Base-by-base conservation (phyloP, 2,888 invertebrate species). In the Cerastis leucographa region DNA sequence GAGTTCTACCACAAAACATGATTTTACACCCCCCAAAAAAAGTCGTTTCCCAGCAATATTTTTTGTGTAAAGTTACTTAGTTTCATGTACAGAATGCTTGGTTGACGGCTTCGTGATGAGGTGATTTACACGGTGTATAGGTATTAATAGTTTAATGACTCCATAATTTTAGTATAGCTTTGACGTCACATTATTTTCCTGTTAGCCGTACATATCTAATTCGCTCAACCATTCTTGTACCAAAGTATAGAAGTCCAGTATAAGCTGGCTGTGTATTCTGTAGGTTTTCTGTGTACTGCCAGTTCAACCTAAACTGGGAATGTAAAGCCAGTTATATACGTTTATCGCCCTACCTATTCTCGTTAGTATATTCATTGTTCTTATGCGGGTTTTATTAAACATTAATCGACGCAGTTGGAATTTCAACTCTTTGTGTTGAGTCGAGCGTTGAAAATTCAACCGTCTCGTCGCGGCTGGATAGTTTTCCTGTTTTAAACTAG, bases 181-280 rank as follows among this genome's bases (percentile, higher is more conserved):
- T 74, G 72, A 72, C 46, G 46, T 72, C 40, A 72, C 4, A 22
- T 72, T 40, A 46, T 72, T 61, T 72, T 72, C 59, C 72, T 2
- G 73, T 59, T 72, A 25, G 6, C 40, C 25, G 49, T 69, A 40
- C n/a, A 40, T 8, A 69, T 69, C 54, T 29, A n/a, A 70, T 70
- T 70, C n/a, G 54, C 12, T 54, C 51, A 22, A 17, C 8, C 22
- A 54, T 69, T 67, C 19, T 40, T 65, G 35, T 66, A 61, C 12
- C 35, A 8, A 64, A 35, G 17, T n/a, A 5, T 29, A 44, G 14
- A 17, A 44, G 42, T 61, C n/a, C 22, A 22, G 40, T 11, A 12
- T 14, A 42, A 2, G 42, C 22, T 70, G 29, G 7, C 17, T 29
- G 6, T 7, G 14, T 0, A 44, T 44, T n/a, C 44, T 29, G 6